Evolutionary conservation across 2,888 invertebrate species (phyloP), one percentile per base, ranked within the genome.

Genomic region (Drosophila vallismaia): DNA sequence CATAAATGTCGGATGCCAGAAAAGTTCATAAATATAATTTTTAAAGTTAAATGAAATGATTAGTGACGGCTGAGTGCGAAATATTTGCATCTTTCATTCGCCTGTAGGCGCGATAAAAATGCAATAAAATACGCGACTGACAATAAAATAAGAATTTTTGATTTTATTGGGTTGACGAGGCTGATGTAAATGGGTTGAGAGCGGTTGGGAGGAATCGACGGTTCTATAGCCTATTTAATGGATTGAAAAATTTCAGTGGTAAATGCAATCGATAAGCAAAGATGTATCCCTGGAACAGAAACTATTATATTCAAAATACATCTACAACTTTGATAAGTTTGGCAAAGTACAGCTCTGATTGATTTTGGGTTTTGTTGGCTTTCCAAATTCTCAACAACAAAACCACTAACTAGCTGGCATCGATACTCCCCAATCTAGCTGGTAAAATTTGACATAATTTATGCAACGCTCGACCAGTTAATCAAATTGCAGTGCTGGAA

Each of bases 51-150:
- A 87, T 86, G 75, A 77, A 81, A 74, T 77, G 90, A 90, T 89
- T 89, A 88, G 89, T 84, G 77, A 89, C 79, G 89, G 81, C 75
- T 80, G 76, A 79, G 60, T 76, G 77, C 45, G 56, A 81, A 71
- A 68, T 75, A 77, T 77, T 71, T 52, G 71, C 68, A 75, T 58
- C 45, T 63, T n/a, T 7, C 67, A 67, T 63, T 66, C 67, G 62
- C 67, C 84, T 84, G 76, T 70, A 86, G 81, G 77, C 74, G 78
- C 79, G 79, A 89, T 88, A 89, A 88, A 89, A 88, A 76, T 79
- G 87, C 85, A 80, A 89, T 89, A 90, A 89, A 89, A 87, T 79
- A 48, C 53, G 55, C 53, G 52, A 33, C 67, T 64, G 68, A 42
- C 63, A 67, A 75, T 79, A 75, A 79, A 79, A 79, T 55, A 53